A percentile compares a stretch with the other conserved stretches of the same genome.
phyloP scores from a whole-genome alignment of 2,113 vertebrate genomes.

The Dicrurus megarhynchus region DNA sequence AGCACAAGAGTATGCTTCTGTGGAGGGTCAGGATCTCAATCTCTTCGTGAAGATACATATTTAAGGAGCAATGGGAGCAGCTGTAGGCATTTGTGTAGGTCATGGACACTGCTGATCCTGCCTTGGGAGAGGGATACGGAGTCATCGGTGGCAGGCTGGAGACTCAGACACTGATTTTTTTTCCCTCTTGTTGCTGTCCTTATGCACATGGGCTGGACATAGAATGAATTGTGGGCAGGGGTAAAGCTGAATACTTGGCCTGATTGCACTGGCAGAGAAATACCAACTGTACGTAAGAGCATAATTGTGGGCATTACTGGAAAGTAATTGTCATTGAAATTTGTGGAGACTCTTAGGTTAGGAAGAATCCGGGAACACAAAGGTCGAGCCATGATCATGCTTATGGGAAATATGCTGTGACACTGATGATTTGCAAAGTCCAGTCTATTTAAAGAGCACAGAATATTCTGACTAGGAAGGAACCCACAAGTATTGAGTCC shows the following conservation, averaged over 20 bases:
- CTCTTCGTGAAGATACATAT: not conserved
- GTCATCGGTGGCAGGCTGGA: not conserved
- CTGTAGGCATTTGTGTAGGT: not conserved
- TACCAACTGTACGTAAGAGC: not conserved
- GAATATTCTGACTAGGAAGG: not conserved
- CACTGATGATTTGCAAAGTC: not conserved
- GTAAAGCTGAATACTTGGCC: not conserved
- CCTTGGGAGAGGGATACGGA: not conserved
- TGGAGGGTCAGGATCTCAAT: not conserved
- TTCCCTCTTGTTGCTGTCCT: not conserved
- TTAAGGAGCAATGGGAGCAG: not conserved
- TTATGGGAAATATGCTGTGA: not conserved
- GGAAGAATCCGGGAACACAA: not conserved
- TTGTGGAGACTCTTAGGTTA: not conserved
- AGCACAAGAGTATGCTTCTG: not conserved
- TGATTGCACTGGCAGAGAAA: not conserved
- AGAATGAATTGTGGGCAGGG: not conserved
- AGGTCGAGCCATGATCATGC: not conserved
- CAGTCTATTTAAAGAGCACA: not conserved
- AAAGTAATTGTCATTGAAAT: not conserved
- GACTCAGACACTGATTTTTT: not conserved
- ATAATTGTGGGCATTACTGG: not conserved
- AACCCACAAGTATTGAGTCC: not conserved
- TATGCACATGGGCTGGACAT: not conserved
- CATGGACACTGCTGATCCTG: not conserved